These are phyloP conservation scores for Pimephales promelas DNA, from an alignment of 2,113 vertebrate genomes.

Conservation along the genomic window DNA sequence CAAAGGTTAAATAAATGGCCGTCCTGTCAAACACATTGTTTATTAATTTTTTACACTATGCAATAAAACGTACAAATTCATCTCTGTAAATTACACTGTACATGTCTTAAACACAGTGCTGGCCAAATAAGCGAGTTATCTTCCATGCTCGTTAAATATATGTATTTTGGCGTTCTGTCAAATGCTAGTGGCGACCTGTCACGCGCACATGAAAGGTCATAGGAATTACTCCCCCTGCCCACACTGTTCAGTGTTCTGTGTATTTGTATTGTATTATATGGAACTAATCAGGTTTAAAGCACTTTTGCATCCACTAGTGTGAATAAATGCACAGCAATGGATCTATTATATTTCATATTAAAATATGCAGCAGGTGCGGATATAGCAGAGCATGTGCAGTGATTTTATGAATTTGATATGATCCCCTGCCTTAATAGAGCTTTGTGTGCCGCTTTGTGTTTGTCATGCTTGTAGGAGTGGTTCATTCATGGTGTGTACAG, in stretches of 20 bases:
- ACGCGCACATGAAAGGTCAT: constrained; percentile 24
- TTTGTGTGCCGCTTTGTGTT: constrained; percentile 39
- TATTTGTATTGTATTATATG: constrained; percentile 46
- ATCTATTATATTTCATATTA: constrained; percentile 7
- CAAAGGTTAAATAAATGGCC: background rate
- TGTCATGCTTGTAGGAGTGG: constrained; percentile 27
- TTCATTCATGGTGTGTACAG: background rate
- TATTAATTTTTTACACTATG: background rate
- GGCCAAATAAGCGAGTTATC: background rate
- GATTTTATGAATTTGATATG: constrained; percentile 20
- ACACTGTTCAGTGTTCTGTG: constrained; percentile 40
- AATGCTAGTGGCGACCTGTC: background rate
- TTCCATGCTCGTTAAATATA: background rate
- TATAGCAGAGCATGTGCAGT: background rate
- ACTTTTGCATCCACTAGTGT: constrained; percentile 1
- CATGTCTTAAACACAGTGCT: background rate
- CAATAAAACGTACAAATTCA: background rate
- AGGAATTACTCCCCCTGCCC: background rate
- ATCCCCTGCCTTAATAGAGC: background rate
- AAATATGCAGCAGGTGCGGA: constrained; percentile 51
- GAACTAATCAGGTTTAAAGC: constrained; percentile 40
- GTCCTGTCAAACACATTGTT: background rate
- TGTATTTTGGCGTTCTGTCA: constrained; percentile 4
- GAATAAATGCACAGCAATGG: background rate
- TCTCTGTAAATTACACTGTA: background rate